These are phyloP conservation scores for Talpa occidentalis DNA, from an alignment of 2,113 vertebrate species.

Conservation along the genomic window DNA sequence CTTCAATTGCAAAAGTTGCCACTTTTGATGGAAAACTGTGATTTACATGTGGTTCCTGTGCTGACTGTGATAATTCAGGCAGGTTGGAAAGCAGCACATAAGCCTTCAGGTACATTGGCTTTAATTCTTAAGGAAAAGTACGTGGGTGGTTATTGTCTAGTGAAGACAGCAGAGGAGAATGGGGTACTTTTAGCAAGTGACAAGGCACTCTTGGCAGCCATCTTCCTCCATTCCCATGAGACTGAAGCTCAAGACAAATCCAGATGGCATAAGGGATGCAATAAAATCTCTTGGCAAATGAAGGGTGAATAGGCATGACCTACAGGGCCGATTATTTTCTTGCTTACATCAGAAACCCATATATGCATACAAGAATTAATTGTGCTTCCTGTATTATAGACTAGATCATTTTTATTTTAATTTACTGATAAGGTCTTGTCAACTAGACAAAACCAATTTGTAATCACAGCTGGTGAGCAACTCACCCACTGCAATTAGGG, in stretches of 20 bases:
- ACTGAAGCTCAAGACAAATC: slow-evolving; percentile 77
- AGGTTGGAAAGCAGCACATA: neutral
- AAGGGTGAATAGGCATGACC: slow-evolving; percentile 75
- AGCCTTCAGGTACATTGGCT: neutral
- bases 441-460: slow-evolving; percentile 61
- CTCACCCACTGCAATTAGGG: slow-evolving; percentile 28
- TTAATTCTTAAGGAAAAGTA: slow-evolving; percentile 41
- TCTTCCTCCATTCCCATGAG: slow-evolving; percentile 64
- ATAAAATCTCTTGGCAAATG: slow-evolving; percentile 85
- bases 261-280: slow-evolving; percentile 84
- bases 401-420: slow-evolving; percentile 76
- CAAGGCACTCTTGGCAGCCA: slow-evolving; percentile 75
- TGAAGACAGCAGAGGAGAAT: slow-evolving; percentile 73
- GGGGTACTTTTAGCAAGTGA: slow-evolving; percentile 46
- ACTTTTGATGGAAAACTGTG: slow-evolving; percentile 52
- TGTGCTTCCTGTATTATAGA: slow-evolving; percentile 69
- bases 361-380: slow-evolving; percentile 75
- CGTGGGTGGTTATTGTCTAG: slow-evolving; percentile 27
- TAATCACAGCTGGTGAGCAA: slow-evolving; percentile 59
- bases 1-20: slow-evolving; percentile 47
- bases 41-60: slow-evolving; percentile 46
- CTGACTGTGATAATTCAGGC: neutral
- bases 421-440: slow-evolving; percentile 74
- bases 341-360: slow-evolving; percentile 78
- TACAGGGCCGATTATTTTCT: slow-evolving; percentile 49